A percentile compares a stretch with the other conserved stretches of the same genome.
phyloP scores from a whole-genome alignment of 1,140 invertebrate species.

The Yoshiicerus persimilis region DNA sequence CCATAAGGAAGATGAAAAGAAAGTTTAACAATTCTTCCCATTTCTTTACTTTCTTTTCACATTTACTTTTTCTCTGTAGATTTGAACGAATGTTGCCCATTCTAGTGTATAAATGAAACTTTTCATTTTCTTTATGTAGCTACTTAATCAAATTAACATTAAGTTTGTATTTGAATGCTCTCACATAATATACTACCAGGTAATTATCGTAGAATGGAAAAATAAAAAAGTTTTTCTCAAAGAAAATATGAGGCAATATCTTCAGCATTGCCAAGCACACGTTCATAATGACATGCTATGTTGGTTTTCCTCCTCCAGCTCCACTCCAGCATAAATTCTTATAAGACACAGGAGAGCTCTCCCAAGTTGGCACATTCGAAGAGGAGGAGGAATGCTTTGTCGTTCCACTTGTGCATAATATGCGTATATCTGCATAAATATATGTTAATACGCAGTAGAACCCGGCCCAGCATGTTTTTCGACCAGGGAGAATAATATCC shows the following conservation, averaged over 20 bases:
- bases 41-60: neutral
- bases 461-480: neutral
- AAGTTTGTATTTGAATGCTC: neutral
- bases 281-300: neutral
- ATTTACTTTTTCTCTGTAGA: neutral
- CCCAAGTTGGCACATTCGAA: too few relatives aligned
- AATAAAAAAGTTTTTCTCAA: neutral
- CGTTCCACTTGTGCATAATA: too few relatives aligned
- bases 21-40: neutral
- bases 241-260: neutral
- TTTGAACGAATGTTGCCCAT: neutral
- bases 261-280: neutral
- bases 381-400: too few relatives aligned
- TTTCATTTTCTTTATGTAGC: neutral
- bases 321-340: neutral
- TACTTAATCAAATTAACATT: slow-evolving; percentile 1
- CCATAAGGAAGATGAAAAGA: neutral
- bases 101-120: neutral
- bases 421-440: too few relatives aligned
- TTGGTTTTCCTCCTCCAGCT: neutral
- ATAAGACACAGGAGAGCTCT: too few relatives aligned
- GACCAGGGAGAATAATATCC: neutral
- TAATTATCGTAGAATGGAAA: neutral
- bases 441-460: neutral
- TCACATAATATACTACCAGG: neutral